Conservation (phyloP, 2,888 invertebrate genomes). For the Erannis defoliaria region DNA sequence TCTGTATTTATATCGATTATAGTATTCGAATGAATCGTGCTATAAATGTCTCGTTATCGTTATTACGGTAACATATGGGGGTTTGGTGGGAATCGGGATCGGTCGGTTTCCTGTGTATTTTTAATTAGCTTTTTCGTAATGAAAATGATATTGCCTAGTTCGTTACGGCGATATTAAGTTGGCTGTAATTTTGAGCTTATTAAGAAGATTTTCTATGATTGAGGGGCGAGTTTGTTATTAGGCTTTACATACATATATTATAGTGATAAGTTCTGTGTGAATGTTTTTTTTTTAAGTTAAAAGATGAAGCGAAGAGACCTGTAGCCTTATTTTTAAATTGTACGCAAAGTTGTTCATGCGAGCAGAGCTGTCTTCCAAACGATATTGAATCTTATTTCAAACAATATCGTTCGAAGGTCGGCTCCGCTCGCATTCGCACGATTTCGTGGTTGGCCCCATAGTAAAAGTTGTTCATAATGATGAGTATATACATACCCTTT, state of each 20-base stretch:
- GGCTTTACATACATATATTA: not conserved
- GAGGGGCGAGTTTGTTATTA: slow-evolving; percentile 7
- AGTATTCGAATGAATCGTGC: slow-evolving; percentile 67
- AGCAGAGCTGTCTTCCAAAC: too few relatives aligned
- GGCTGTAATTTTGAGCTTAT: slow-evolving; percentile 25
- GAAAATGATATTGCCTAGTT: slow-evolving; percentile 47
- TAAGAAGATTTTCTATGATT: slow-evolving; percentile 27
- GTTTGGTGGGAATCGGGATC: slow-evolving; percentile 68
- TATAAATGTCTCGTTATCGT: slow-evolving; percentile 81
- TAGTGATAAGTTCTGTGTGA: not conserved
- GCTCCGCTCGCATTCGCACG: too few relatives aligned
- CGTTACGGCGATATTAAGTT: slow-evolving; percentile 36
- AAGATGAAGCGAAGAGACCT: too few relatives aligned
- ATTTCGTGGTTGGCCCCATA: too few relatives aligned
- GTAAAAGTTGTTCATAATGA: too few relatives aligned
- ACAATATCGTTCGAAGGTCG: too few relatives aligned
- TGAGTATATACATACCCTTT: too few relatives aligned
- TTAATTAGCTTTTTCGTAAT: slow-evolving; percentile 64
- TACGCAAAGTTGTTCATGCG: too few relatives aligned
- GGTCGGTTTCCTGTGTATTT: slow-evolving; percentile 73
- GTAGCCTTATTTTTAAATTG: too few relatives aligned
- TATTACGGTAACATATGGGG: slow-evolving; percentile 80
- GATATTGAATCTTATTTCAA: too few relatives aligned
- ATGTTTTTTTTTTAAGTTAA: too few relatives aligned
- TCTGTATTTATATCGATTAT: slow-evolving; percentile 73